Evolutionary conservation across 1,140 invertebrate genomes (phyloP), one percentile per base, ranked within the genome.

Genomic region (Pachypeltis micranthus): DNA sequence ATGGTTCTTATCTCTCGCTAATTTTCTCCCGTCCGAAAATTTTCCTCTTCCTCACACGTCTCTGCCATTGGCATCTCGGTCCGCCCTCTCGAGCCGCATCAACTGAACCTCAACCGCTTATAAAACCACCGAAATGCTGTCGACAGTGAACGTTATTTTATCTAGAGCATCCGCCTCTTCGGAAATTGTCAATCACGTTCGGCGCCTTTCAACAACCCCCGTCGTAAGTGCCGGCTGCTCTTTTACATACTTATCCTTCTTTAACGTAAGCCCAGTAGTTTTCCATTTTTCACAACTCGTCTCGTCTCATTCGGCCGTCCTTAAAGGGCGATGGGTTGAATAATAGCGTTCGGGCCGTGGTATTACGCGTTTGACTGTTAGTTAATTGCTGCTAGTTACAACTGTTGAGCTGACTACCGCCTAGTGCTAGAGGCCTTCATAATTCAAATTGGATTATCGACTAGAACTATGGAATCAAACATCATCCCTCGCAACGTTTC

Each of bases 81-180:
- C n/a, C n/a, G n/a, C n/a, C n/a, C n/a, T n/a, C n/a, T n/a, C n/a
- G n/a, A n/a, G n/a, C n/a, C n/a, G n/a, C n/a, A n/a, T n/a, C n/a
- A n/a, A n/a, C n/a, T n/a, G n/a, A n/a, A n/a, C n/a, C n/a, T n/a
- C n/a, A n/a, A n/a, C n/a, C n/a, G n/a, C n/a, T n/a, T n/a, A n/a
- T n/a, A n/a, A n/a, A n/a, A n/a, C n/a, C n/a, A n/a, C n/a, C 21
- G 47, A 51, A 51, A 51, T 51, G 47, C 47, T 51, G 47, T 51
- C 47, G 12, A 51, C 47, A 21, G 23, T 51, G 47, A 51, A 51
- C 47, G 10, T 14, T 4, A 10, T 51, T 21, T 21, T 51, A 3
- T 14, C 47, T 4, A 7, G 21, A 51, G 47, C 47, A 3, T 10
- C 47, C 4, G 21, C 19, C 47, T 14, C 47, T 3, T 10, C 47